Percentiles rank a stretch among this genome's conserved stretches.
phyloP scores from a whole-genome alignment of 2,797 vertebrate genomes.

The Ataeniobius toweri region DNA sequence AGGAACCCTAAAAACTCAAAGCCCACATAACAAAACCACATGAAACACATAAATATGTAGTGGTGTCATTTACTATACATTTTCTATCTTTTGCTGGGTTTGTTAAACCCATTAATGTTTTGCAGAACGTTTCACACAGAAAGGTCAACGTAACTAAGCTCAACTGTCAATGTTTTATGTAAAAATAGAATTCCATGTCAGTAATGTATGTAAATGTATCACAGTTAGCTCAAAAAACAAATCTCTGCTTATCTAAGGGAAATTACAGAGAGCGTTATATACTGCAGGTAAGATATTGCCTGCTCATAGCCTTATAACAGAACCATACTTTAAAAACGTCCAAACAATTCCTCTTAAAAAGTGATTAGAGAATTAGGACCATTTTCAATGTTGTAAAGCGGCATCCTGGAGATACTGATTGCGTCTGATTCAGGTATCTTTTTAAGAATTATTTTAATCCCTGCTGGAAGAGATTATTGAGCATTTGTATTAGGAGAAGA shows the following conservation, averaged over 20 bases:
- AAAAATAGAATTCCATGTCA: too few relatives aligned
- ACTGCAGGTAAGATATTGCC: background rate
- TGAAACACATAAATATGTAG: background rate
- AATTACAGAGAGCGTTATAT: background rate
- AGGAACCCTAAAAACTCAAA: background rate
- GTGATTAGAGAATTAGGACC: background rate
- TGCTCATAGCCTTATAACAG: background rate
- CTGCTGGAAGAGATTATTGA: background rate
- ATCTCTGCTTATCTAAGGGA: background rate
- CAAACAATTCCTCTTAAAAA: background rate
- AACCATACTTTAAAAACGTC: background rate
- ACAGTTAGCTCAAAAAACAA: too few relatives aligned
- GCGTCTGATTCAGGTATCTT: background rate
- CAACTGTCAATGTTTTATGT: too few relatives aligned
- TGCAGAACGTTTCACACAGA: background rate
- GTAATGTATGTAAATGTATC: too few relatives aligned
- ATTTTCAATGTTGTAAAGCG: background rate
- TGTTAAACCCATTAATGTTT: background rate
- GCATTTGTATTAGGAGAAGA: background rate
- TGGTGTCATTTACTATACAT: background rate
- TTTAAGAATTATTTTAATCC: background rate
- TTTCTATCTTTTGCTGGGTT: background rate
- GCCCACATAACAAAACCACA: background rate
- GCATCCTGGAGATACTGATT: background rate
- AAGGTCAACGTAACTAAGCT: too few relatives aligned